A percentile compares a stretch with the other conserved stretches of the same genome.
These are phyloP conservation scores for Prionchulus punctatus DNA, from an alignment of 2,888 invertebrate species.

Conservation along the genomic window DNA sequence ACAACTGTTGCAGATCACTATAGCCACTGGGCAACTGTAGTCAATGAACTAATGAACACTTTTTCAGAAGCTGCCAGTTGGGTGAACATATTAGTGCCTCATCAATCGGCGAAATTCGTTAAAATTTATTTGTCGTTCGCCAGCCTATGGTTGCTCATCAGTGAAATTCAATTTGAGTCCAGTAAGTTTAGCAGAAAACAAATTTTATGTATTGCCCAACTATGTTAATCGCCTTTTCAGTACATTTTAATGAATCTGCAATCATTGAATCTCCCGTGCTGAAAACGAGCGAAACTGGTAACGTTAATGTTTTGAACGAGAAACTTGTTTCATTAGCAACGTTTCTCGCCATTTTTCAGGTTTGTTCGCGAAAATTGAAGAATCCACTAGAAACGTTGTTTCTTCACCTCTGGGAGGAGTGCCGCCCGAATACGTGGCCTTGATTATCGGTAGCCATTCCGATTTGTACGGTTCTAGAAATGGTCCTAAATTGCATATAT, in stretches of 20 bases:
- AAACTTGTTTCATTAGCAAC: too few relatives aligned
- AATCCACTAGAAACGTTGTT: background rate
- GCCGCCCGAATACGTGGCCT: constrained; percentile 5
- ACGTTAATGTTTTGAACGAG: too few relatives aligned
- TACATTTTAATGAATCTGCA: background rate
- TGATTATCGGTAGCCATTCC: constrained; percentile 5
- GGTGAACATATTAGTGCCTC: constrained; percentile 50
- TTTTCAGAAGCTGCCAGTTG: background rate
- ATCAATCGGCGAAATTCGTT: constrained; percentile 61
- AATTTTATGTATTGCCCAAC: background rate
- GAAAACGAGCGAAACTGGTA: background rate
- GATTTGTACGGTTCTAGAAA: background rate
- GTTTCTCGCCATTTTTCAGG: background rate
- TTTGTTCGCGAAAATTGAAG: background rate
- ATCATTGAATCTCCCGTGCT: background rate
- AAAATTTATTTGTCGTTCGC: constrained; percentile 60
- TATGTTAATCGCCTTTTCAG: background rate
- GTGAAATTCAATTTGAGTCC: constrained; percentile 71
- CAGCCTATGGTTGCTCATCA: constrained; percentile 69
- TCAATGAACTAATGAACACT: background rate
- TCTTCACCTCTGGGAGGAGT: background rate
- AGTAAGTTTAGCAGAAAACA: constrained; percentile 46
- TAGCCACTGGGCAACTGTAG: too few relatives aligned
- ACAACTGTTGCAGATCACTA: too few relatives aligned
- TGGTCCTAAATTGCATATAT: too few relatives aligned